Percentiles rank a stretch among this genome's conserved stretches.
These are phyloP conservation scores for Acrocephalus kingi DNA, from an alignment of 2,113 vertebrate genomes.

Conservation along the genomic window DNA sequence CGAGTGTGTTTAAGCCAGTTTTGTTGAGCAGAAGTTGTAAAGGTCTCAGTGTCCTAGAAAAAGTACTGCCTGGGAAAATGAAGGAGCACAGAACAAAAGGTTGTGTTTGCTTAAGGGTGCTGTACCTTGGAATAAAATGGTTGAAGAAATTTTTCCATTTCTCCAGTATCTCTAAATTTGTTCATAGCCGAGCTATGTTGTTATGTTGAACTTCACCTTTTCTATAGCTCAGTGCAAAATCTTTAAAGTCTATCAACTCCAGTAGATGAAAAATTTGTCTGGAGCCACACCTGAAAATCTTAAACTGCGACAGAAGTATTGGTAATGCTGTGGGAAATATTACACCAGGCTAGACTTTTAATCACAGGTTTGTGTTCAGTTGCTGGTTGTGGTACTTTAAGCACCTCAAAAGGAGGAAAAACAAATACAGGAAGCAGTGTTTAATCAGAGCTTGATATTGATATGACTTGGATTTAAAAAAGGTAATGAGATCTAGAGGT, in stretches of 20 bases:
- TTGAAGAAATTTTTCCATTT: neutral
- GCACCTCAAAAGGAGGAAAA: neutral
- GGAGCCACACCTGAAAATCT: neutral
- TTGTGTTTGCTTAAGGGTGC: neutral
- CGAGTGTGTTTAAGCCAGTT: neutral
- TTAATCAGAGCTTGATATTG: neutral
- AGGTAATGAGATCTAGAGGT: neutral
- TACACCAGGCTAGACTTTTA: neutral
- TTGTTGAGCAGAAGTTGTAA: neutral
- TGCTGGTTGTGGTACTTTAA: neutral
- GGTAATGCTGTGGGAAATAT: neutral
- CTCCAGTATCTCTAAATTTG: neutral
- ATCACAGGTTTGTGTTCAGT: conserved; percentile 18
- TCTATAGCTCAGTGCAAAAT: neutral
- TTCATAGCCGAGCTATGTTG: neutral
- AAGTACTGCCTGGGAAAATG: neutral
- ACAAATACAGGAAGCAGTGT: neutral
- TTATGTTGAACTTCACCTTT: neutral
- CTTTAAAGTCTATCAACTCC: neutral
- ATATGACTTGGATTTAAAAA: neutral
- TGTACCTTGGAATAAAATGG: neutral
- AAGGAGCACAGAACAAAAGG: neutral
- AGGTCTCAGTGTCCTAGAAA: neutral
- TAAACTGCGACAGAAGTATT: neutral
- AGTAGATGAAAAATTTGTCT: neutral